phyloP scores from a whole-genome alignment of 2,797 vertebrate species.

The Macroramphosus scolopax region DNA sequence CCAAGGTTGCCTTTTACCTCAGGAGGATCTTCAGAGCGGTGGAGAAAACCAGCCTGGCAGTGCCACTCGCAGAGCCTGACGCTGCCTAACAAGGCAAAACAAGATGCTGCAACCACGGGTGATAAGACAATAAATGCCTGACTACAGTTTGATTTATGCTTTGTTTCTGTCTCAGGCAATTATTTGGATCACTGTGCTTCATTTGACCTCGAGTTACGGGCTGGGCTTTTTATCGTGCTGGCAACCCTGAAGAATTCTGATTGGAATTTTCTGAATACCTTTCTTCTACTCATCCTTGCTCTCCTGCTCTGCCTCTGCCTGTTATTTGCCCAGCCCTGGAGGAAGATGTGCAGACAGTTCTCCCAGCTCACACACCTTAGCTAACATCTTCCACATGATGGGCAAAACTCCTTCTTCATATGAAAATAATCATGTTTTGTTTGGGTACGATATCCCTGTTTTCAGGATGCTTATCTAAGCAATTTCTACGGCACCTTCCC shows the following conservation, averaged over 20 bases:
- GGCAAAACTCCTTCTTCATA: slow-evolving; percentile 35
- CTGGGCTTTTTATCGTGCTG: slow-evolving; percentile 17
- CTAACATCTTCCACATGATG: slow-evolving; percentile 64
- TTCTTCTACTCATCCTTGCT: slow-evolving; percentile 22
- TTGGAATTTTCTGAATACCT: slow-evolving; percentile 31
- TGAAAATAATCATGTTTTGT: slow-evolving; percentile 54
- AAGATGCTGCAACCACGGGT: slow-evolving; percentile 38
- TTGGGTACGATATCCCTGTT: slow-evolving; percentile 49
- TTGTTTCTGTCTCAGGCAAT: slow-evolving; percentile 8
- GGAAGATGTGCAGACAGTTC: slow-evolving; percentile 48
- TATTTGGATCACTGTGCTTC: slow-evolving; percentile 4
- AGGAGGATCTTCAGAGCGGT: slow-evolving; percentile 47
- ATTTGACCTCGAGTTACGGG: slow-evolving; percentile 22
- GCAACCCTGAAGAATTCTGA: slow-evolving; percentile 23
- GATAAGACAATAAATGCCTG: neutral
- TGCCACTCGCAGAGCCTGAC: slow-evolving; percentile 17
- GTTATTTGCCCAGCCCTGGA: slow-evolving; percentile 49
- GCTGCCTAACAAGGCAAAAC: slow-evolving; percentile 37
- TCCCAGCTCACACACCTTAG: slow-evolving; percentile 43
- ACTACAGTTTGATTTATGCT: neutral
- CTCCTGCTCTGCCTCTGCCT: slow-evolving; percentile 44
- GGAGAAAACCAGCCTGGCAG: slow-evolving; percentile 35
- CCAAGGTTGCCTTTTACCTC: slow-evolving; percentile 42
- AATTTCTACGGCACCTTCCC: slow-evolving; percentile 31
- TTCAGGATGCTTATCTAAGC: slow-evolving; percentile 39